phyloP scores from a whole-genome alignment of 2,797 vertebrate species.

The Cynodonichthys magdalenae region DNA sequence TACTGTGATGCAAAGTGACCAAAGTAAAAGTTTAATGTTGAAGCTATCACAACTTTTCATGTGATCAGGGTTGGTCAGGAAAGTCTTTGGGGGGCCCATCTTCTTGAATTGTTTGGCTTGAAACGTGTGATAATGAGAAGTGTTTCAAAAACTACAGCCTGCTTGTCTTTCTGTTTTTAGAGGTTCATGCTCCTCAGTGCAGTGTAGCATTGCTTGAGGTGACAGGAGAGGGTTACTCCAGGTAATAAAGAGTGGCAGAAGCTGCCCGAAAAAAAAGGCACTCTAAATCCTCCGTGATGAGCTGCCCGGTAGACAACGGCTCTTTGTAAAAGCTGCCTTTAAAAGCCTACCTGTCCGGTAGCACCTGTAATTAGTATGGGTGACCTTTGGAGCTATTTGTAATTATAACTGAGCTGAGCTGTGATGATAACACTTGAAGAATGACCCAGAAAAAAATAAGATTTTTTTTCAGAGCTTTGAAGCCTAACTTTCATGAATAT shows the following conservation, averaged over 20 bases:
- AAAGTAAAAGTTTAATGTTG: too few species aligned
- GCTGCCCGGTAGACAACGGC: constrained; percentile 43
- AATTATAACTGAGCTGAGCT: constrained; percentile 57
- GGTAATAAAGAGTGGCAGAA: constrained; percentile 20
- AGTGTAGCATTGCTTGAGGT: constrained; percentile 10
- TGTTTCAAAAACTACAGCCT: neutral
- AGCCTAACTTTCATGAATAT: too few species aligned
- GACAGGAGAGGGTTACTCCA: neutral
- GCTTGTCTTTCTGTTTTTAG: neutral
- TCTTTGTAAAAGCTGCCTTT: constrained; percentile 59
- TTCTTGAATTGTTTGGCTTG: too few species aligned
- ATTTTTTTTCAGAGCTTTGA: too few species aligned
- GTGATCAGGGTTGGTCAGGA: too few species aligned
- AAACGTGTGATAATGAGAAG: neutral
- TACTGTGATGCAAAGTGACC: too few species aligned
- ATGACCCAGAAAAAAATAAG: constrained; percentile 24
- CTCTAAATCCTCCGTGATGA: constrained; percentile 31
- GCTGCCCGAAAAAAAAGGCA: constrained; percentile 45
- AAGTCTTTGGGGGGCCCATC: too few species aligned
- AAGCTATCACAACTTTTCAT: too few species aligned
- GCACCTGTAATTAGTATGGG: constrained; percentile 67
- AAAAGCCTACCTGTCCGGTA: constrained; percentile 56
- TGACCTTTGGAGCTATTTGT: constrained; percentile 54
- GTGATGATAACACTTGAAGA: constrained; percentile 60
- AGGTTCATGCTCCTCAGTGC: constrained; percentile 11